phyloP scores from a whole-genome alignment of 2,888 invertebrate species.

The Brenthis daphne region DNA sequence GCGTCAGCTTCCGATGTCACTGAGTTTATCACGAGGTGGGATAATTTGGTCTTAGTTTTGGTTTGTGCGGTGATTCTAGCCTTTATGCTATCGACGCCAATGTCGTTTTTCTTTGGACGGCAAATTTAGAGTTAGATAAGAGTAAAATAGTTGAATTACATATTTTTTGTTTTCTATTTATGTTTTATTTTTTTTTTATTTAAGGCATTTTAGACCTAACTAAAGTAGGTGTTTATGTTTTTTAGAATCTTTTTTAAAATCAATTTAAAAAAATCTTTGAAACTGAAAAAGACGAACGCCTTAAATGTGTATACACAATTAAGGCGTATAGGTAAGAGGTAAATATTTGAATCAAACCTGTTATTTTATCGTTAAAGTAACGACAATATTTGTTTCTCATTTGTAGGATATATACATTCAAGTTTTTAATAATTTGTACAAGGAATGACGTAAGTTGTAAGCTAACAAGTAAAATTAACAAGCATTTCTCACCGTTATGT shows the following conservation, averaged over 20 bases:
- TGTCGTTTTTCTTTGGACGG: conserved; percentile 44
- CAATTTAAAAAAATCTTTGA: too few species aligned
- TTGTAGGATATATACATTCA: not conserved
- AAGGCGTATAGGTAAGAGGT: too few species aligned
- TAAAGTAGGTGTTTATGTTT: too few species aligned
- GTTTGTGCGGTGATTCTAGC: conserved; percentile 48
- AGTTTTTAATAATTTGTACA: not conserved
- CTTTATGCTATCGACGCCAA: conserved; percentile 49
- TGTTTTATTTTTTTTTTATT: conserved; percentile 40
- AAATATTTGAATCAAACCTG: too few species aligned
- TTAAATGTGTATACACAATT: too few species aligned
- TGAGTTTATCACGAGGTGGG: conserved; percentile 38
- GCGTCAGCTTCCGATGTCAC: not conserved
- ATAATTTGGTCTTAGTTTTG: conserved; percentile 50
- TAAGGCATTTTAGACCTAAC: too few species aligned
- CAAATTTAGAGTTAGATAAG: conserved; percentile 46
- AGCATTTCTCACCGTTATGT: not conserved
- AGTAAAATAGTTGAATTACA: conserved; percentile 45
- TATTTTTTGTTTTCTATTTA: conserved; percentile 38
- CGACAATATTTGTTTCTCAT: not conserved
- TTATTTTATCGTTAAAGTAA: not conserved
- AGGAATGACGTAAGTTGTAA: not conserved
- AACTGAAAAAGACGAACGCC: too few species aligned
- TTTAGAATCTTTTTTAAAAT: too few species aligned
- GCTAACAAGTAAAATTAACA: conserved; percentile 5